Conservation (phyloP, 2,888 invertebrate genomes). For the Neocrepidodera transversa region DNA sequence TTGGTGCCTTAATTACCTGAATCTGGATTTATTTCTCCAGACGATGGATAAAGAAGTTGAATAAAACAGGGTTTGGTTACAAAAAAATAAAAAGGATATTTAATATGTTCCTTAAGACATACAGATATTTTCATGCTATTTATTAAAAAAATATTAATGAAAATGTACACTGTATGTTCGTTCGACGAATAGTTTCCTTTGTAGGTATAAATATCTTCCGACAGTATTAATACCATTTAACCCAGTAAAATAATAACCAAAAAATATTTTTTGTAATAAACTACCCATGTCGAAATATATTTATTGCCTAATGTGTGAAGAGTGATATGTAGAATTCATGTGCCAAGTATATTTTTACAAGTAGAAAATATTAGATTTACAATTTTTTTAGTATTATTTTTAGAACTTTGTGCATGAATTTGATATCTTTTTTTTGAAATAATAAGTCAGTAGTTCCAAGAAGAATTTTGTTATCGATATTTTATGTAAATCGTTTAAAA, state of each 20-base stretch:
- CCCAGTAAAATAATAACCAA: neutral
- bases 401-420: slow-evolving; percentile 39
- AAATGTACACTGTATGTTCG: slow-evolving; percentile 7
- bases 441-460: slow-evolving; percentile 41
- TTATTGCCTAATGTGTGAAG: slow-evolving; percentile 14
- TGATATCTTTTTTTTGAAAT: slow-evolving; percentile 39
- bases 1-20: slow-evolving; percentile 49
- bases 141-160: slow-evolving; percentile 5
- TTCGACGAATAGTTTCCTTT: slow-evolving; percentile 1
- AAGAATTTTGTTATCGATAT: slow-evolving; percentile 27
- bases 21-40: slow-evolving; percentile 45
- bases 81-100: slow-evolving; percentile 25
- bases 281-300: slow-evolving; percentile 31
- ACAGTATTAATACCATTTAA: neutral
- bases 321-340: slow-evolving; percentile 35
- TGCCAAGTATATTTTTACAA: slow-evolving; percentile 32
- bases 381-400: slow-evolving; percentile 32
- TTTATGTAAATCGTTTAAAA: slow-evolving; percentile 26
- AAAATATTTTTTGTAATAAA: no score
- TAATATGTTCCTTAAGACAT: slow-evolving; percentile 34
- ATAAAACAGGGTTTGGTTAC: slow-evolving; percentile 41
- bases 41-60: slow-evolving; percentile 40
- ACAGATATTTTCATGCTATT: slow-evolving; percentile 24
- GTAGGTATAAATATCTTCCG: slow-evolving; percentile 12
- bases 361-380: slow-evolving; percentile 21